Percentiles rank a stretch among this genome's conserved stretches.
Conservation (phyloP, 2,797 vertebrate genomes). For the Acestrorhynchus altus region DNA sequence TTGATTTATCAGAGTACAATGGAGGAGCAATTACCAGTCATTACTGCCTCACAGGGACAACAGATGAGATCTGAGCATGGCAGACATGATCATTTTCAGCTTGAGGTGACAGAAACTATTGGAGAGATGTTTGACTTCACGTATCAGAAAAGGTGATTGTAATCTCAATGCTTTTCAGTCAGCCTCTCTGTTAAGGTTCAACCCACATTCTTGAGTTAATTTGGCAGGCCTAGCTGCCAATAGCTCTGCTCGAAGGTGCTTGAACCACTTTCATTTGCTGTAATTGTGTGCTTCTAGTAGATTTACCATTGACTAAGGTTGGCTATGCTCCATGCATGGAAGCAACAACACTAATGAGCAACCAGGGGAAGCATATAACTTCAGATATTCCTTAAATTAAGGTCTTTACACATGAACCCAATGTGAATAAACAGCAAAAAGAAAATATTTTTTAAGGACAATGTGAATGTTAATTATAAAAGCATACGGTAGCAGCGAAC, state of each 20-base stretch:
- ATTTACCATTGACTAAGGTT: not conserved
- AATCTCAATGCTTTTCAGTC: not conserved
- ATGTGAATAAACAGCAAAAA: too few relatives aligned
- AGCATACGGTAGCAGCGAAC: too few relatives aligned
- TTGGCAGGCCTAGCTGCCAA: not conserved
- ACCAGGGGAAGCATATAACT: not conserved
- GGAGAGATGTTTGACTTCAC: not conserved
- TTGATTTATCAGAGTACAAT: conserved; percentile 56
- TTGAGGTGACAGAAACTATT: not conserved
- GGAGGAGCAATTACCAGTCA: conserved; percentile 33
- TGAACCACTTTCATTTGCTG: not conserved
- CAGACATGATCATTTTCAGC: not conserved
- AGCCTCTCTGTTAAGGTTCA: not conserved
- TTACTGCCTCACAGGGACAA: conserved; percentile 12
- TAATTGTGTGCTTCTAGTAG: not conserved
- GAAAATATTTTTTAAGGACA: too few relatives aligned
- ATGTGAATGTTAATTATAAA: too few relatives aligned
- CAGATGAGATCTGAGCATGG: not conserved
- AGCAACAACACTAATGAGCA: not conserved
- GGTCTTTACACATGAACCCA: too few relatives aligned
- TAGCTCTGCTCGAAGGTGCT: not conserved
- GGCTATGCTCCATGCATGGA: not conserved
- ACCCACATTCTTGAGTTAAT: not conserved
- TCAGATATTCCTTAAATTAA: not conserved
- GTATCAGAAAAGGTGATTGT: not conserved